Conservation (phyloP, 2,888 invertebrate species). For the Ormyrus nitidulus region DNA sequence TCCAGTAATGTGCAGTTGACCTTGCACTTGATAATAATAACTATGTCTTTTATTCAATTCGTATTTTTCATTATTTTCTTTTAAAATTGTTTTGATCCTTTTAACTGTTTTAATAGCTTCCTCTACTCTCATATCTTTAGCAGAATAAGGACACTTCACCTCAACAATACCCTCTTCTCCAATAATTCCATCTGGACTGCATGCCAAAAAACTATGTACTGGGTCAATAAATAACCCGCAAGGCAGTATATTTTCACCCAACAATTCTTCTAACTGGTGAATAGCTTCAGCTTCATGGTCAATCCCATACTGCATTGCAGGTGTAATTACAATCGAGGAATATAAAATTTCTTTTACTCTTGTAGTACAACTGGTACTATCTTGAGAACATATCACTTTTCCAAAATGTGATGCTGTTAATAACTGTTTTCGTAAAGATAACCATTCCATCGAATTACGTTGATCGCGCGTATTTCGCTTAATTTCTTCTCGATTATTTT, state of each 20-base stretch:
- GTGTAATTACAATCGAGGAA: neutral
- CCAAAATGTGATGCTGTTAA: slow-evolving; percentile 59
- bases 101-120: neutral
- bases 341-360: too few relatives aligned
- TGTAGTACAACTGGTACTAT: too few relatives aligned
- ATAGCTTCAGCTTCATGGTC: slow-evolving; percentile 52
- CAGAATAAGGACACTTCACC: slow-evolving; percentile 6
- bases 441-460: slow-evolving; percentile 48
- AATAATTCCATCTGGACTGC: slow-evolving; percentile 25
- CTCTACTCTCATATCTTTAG: neutral
- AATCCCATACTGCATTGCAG: slow-evolving; percentile 47
- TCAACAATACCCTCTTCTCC: neutral
- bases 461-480: slow-evolving; percentile 54
- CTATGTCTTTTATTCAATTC: slow-evolving; percentile 38
- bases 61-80: neutral
- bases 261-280: slow-evolving; percentile 11
- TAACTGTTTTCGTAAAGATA: slow-evolving; percentile 44
- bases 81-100: neutral
- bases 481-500: slow-evolving; percentile 48
- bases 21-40: slow-evolving; percentile 55
- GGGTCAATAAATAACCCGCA: slow-evolving; percentile 40
- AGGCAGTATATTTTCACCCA: slow-evolving; percentile 37
- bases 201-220: slow-evolving; percentile 49
- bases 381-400: slow-evolving; percentile 30
- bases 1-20: slow-evolving; percentile 44